These are phyloP conservation scores for Pristionchus japonicus DNA, from an alignment of 2,888 invertebrate genomes.

Conservation along the genomic window DNA sequence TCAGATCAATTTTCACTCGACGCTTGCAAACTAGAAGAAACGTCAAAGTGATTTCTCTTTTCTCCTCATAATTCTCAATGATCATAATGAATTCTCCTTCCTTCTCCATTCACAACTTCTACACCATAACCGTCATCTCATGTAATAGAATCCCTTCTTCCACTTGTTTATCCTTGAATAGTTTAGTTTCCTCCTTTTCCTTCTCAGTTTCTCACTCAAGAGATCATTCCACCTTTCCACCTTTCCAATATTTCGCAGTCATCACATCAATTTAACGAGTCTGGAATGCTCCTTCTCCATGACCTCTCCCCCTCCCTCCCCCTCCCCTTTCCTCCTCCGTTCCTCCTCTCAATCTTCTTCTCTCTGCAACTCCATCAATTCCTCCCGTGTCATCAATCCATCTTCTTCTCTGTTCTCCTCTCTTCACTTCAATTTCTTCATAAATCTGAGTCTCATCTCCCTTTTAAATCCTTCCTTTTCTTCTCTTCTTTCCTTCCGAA, in stretches of 20 bases:
- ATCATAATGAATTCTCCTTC: not conserved
- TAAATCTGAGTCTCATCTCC: not conserved
- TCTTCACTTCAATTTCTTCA: not conserved
- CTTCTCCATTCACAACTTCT: not conserved
- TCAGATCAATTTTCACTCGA: not conserved
- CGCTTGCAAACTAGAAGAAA: not conserved
- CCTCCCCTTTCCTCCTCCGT: not conserved
- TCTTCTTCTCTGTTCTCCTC: slow-evolving; percentile 7
- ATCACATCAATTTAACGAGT: not conserved
- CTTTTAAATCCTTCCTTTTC: not conserved
- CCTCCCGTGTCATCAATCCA: not conserved
- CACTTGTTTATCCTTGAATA: not conserved
- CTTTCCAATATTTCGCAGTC: not conserved
- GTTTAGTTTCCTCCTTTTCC: not conserved
- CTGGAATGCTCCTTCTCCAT: not conserved
- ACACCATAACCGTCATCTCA: not conserved
- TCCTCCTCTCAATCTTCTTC: not conserved
- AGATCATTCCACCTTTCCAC: not conserved
- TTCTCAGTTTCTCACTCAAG: not conserved
- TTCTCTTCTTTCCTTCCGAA: not conserved
- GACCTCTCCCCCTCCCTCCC: not conserved
- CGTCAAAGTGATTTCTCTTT: not conserved
- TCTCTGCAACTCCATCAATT: not conserved
- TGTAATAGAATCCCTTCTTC: not conserved
- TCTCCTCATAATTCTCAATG: slow-evolving; percentile 2